phyloP scores from a whole-genome alignment of 2,888 invertebrate species.

The Crioceris asparagi region DNA sequence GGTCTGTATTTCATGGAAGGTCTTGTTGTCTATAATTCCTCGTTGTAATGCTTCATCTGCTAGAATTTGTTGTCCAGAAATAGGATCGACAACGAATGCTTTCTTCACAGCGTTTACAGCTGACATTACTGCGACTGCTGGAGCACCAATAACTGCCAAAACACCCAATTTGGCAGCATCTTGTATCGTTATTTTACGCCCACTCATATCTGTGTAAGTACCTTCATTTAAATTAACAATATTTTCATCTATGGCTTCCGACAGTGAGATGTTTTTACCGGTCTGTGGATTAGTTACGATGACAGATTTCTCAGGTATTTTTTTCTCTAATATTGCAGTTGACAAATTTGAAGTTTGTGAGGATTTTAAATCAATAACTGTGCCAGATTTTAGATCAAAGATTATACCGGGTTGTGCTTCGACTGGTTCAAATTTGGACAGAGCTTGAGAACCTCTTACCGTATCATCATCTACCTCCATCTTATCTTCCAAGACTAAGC shows the following conservation, averaged over 20 bases:
- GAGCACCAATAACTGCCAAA: constrained; percentile 64
- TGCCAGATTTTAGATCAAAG: constrained; percentile 66
- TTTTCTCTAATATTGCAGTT: constrained; percentile 65
- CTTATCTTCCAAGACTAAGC: constrained; percentile 50
- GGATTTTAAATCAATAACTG: constrained; percentile 61
- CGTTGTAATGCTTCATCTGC: constrained; percentile 71
- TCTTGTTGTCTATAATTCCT: constrained; percentile 55
- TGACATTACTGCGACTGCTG: constrained; percentile 59
- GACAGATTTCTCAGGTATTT: constrained; percentile 56
- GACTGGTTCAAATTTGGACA: constrained; percentile 52
- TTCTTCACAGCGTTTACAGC: constrained; percentile 52
- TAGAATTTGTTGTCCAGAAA: constrained; percentile 68
- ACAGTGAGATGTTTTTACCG: constrained; percentile 53
- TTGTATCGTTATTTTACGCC: constrained; percentile 54
- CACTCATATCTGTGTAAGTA: constrained; percentile 54
- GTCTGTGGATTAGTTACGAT: constrained; percentile 60
- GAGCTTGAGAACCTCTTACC: constrained; percentile 58
- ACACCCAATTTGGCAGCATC: constrained; percentile 71
- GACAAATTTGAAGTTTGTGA: constrained; percentile 62
- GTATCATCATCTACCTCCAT: constrained; percentile 41
- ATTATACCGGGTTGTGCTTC: constrained; percentile 63
- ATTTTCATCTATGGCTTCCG: constrained; percentile 66
- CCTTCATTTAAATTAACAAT: constrained; percentile 63
- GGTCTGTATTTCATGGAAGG: constrained; percentile 35
- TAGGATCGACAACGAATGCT: constrained; percentile 62